A percentile compares a stretch with the other conserved stretches of the same genome.
phyloP scores from a whole-genome alignment of 1,140 invertebrate genomes.

The Helicorthomorpha holstii region DNA sequence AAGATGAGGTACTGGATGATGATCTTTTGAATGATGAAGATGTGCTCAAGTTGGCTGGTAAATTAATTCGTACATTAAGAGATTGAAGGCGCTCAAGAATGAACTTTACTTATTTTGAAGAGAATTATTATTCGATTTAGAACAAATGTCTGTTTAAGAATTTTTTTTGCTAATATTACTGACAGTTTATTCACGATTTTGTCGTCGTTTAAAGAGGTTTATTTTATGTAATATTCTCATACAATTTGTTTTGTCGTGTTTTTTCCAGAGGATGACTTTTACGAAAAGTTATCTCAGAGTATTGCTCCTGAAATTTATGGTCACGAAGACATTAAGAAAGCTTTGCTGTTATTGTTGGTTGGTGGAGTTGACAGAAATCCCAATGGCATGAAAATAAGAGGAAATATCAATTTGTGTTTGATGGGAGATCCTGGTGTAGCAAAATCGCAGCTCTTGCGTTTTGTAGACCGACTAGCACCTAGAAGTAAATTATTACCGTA shows the following conservation, averaged over 20 bases:
- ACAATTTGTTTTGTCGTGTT: too few species aligned
- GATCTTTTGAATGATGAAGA: constrained; percentile 66
- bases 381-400: constrained; percentile 58
- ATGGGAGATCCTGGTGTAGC: constrained; percentile 99
- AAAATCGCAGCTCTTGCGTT: constrained; percentile 90
- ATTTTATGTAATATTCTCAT: too few species aligned
- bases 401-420: constrained; percentile 92
- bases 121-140: too few species aligned
- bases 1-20: constrained; percentile 47
- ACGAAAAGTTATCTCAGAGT: constrained; percentile 75
- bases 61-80: constrained; percentile 8
- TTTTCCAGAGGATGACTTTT: constrained; percentile 62
- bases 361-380: constrained; percentile 86
- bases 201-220: too few species aligned
- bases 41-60: constrained; percentile 40
- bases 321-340: constrained; percentile 96
- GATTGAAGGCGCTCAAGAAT: too few species aligned
- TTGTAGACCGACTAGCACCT: constrained; percentile 82
- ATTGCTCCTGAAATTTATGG: constrained; percentile 99
- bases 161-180: too few species aligned
- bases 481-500: constrained; percentile 40
- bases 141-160: too few species aligned
- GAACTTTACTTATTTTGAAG: too few species aligned
- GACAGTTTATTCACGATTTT: too few species aligned
- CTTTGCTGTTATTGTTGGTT: constrained; percentile 76